Base-by-base conservation (phyloP, 2,888 invertebrate species). In the Frankliniella intonsa region DNA sequence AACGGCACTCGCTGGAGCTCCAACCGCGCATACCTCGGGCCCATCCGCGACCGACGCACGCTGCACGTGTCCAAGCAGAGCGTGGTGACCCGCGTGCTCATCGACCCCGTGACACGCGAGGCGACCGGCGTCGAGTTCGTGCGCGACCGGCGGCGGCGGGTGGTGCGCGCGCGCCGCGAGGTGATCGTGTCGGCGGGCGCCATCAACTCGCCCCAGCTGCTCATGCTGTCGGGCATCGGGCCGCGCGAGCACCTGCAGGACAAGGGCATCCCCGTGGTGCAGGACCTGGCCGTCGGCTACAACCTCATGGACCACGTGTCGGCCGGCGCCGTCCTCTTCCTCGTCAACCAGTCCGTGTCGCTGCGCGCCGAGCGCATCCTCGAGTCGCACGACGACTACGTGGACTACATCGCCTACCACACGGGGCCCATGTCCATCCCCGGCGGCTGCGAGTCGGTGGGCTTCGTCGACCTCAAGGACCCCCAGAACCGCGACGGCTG, bases 171-270 rank as follows among this genome's bases (percentile, higher is more conserved):
- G 2, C 90, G 88, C 80, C 93, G 91, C 85, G 94, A 94, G 87
- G 91, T 95, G 0, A 93, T 95, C 82, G 84, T 95, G 76, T 91
- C 92, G 69, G 93, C 93, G 0, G 95, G 94, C 8, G 91, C 94
- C 7, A 90, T 95, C 49, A 93, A 93, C 87, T 90, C 93, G 12
- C 94, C 95, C 0, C 93, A 94, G 86, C 86, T 95, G 10, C 87
- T 95, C 38, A 92, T 94, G 92, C 87, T 95, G 22, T 94, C 94
- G 9, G 95, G 95, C 8, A 90, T 94, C 14, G 93, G 93, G 0
- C 92, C 92, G 0, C 89, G 87, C 82, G 87, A 89, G 51, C 91
- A 92, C 85, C 87, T 93, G 81, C 88, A 89, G 82, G 87, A 90
- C 1, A 76, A 76, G 69, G 89, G 89, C 80, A 91, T 92, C 69